Percentiles rank a stretch among this genome's conserved stretches.
These are phyloP conservation scores for Apoda limacodes DNA, from an alignment of 2,888 invertebrate genomes.

Conservation along the genomic window DNA sequence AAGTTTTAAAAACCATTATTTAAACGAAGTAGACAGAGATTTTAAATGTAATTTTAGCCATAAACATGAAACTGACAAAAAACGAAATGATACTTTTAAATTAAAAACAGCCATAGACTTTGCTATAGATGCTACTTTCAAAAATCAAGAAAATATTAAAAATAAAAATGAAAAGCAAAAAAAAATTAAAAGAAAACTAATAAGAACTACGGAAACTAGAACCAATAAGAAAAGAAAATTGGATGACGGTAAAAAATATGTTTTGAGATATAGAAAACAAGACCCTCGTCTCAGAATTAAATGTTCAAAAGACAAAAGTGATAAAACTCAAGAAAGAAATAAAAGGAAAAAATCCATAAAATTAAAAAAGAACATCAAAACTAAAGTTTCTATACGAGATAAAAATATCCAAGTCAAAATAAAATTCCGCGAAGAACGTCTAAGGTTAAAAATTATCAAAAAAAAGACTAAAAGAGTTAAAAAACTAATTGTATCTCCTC, in stretches of 20 bases:
- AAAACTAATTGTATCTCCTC: conserved; percentile 1
- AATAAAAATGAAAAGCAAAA: not conserved
- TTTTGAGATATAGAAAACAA: no score
- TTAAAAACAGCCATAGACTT: conserved; percentile 19
- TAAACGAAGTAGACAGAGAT: conserved; percentile 34
- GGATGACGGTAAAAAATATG: not conserved
- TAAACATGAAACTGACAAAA: conserved; percentile 13
- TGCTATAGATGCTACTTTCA: conserved; percentile 18
- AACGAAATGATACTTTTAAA: not conserved
- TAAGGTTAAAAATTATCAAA: conserved; percentile 27
- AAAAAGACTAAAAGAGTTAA: conserved; percentile 10
- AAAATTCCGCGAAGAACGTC: conserved; percentile 29
- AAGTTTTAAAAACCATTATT: conserved; percentile 42
- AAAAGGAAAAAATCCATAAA: conserved; percentile 14
- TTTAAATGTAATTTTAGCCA: conserved; percentile 22
- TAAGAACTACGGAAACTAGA: not conserved
- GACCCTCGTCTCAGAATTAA: conserved; percentile 8
- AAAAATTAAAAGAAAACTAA: no score
- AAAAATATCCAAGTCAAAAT: conserved; percentile 37
- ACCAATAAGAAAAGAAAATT: not conserved
- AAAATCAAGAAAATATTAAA: conserved; percentile 7
- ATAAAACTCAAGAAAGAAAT: conserved; percentile 1
- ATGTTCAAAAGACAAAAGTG: conserved; percentile 16
- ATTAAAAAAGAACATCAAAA: conserved; percentile 12
- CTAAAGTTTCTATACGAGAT: conserved; percentile 15